Percentiles rank a stretch among this genome's conserved stretches.
phyloP scores from a whole-genome alignment of 1,140 invertebrate genomes.

The Triops longicaudatus region DNA sequence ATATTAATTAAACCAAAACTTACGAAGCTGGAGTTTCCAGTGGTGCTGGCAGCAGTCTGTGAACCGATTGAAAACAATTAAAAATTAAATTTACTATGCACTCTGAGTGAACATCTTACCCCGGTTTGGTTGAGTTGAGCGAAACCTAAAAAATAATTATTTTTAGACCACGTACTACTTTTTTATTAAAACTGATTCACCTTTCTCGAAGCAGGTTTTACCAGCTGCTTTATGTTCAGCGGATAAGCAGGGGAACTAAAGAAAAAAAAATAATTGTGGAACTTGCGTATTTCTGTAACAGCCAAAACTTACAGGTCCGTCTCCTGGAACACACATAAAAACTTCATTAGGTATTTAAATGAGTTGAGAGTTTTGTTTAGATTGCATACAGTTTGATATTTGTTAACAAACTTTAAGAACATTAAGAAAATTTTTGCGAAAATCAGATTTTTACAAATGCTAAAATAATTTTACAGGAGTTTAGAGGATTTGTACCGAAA shows the following conservation, averaged over 20 bases:
- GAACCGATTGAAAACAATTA: background rate
- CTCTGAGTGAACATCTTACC: background rate
- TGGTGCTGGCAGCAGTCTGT: background rate
- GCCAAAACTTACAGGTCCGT: background rate
- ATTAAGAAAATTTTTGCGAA: too few species aligned
- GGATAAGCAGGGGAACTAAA: background rate
- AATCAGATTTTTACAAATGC: too few species aligned
- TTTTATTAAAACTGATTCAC: background rate
- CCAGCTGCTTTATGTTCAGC: background rate
- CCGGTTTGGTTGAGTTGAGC: background rate
- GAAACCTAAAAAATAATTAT: background rate
- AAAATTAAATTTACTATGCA: background rate
- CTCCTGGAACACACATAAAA: background rate
- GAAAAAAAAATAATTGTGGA: background rate
- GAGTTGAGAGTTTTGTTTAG: too few species aligned
- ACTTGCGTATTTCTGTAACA: background rate
- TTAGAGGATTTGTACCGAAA: too few species aligned
- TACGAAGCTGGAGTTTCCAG: background rate
- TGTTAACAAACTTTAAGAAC: too few species aligned
- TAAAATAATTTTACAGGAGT: too few species aligned
- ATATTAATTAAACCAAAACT: background rate
- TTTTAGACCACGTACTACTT: background rate
- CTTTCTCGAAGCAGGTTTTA: background rate
- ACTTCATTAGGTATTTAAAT: background rate
- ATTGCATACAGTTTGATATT: too few species aligned